Evolutionary conservation across 2,113 vertebrate genomes (phyloP).

Genomic region (Rutilus rutilus): DNA sequence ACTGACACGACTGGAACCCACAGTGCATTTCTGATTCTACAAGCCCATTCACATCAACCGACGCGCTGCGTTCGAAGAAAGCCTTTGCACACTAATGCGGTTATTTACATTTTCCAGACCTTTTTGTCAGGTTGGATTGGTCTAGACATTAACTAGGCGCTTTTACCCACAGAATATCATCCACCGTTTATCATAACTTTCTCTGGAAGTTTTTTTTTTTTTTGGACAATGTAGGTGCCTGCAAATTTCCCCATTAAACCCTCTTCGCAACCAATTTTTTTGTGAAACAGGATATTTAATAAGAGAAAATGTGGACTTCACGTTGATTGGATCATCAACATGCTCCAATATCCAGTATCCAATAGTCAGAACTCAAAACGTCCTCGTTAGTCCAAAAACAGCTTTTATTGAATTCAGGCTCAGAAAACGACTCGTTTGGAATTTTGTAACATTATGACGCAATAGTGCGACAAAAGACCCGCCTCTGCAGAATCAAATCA

Average conservation of each 20-base stretch:
- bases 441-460: no score
- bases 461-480: no score
- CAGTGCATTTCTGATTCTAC: constrained; percentile 1
- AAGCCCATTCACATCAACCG: neutral
- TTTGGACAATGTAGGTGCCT: neutral
- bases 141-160: neutral
- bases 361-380: no score
- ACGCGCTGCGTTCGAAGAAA: neutral
- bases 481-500: no score
- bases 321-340: neutral
- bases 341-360: no score
- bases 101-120: neutral
- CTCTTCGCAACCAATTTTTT: neutral
- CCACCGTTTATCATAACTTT: neutral
- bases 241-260: neutral
- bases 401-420: no score
- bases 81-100: neutral
- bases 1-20: neutral
- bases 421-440: no score
- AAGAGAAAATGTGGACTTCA: neutral
- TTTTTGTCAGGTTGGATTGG: neutral
- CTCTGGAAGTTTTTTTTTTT: neutral
- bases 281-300: neutral
- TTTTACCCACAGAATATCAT: neutral
- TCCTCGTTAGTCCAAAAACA: no score